phyloP scores from a whole-genome alignment of 2,797 vertebrate species.

The Babyrousa celebensis region DNA sequence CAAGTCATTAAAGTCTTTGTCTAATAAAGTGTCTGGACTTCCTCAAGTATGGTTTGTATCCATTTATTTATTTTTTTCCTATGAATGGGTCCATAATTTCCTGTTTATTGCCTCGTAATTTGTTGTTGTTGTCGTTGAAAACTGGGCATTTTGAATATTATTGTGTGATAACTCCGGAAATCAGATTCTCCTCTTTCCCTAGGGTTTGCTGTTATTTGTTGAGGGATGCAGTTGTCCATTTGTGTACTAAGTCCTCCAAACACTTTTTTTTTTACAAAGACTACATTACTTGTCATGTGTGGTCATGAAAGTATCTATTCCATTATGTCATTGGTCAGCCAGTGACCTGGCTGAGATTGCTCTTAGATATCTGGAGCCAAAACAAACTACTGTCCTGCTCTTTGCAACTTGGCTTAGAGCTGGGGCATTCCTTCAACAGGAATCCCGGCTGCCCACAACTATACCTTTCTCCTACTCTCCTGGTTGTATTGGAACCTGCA shows the following conservation, averaged over 20 bases:
- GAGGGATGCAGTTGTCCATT: not conserved
- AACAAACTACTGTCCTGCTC: not conserved
- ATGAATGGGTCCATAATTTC: not conserved
- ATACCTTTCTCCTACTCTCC: not conserved
- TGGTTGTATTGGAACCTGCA: not conserved
- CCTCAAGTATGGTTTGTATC: conserved; percentile 36
- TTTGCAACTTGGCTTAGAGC: conserved; percentile 31
- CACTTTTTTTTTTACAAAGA: not conserved
- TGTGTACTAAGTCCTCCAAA: conserved; percentile 29
- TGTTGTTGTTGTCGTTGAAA: not conserved
- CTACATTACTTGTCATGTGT: conserved; percentile 26
- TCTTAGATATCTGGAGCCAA: conserved; percentile 38
- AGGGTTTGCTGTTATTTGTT: conserved; percentile 8
- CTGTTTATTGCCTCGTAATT: not conserved
- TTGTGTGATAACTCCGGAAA: conserved; percentile 37
- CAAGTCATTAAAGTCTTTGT: conserved; percentile 44
- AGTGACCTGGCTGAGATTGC: conserved; percentile 25
- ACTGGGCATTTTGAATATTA: conserved; percentile 62
- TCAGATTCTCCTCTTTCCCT: not conserved
- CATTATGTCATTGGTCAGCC: conserved; percentile 27
- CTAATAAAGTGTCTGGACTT: not conserved
- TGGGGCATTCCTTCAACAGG: not conserved
- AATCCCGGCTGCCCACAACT: not conserved
- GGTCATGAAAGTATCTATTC: not conserved
- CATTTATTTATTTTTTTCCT: not conserved